Evolutionary conservation across 2,888 invertebrate species (phyloP).

Genomic region (Lypha dubia): DNA sequence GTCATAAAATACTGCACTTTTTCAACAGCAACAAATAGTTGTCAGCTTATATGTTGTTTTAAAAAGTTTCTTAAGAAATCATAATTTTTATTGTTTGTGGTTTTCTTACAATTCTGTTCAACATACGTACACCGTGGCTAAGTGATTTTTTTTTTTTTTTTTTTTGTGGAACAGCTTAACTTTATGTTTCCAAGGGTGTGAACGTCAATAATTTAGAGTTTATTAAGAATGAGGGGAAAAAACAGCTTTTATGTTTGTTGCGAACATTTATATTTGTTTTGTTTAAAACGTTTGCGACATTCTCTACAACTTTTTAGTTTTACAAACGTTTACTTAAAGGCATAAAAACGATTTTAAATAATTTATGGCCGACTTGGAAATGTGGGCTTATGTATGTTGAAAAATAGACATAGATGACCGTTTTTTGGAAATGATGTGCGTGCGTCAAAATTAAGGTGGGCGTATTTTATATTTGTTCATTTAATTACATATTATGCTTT

Average conservation of each 20-base stretch:
- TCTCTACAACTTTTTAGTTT: neutral
- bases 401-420: constrained; percentile 8
- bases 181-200: constrained; percentile 26
- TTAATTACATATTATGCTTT: constrained; percentile 3
- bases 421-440: constrained; percentile 31
- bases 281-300: neutral
- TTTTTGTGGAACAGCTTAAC: neutral
- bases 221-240: constrained; percentile 2
- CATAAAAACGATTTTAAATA: constrained; percentile 18
- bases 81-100: constrained; percentile 10
- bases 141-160: neutral
- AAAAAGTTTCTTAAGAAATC: neutral
- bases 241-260: neutral
- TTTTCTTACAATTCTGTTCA: neutral
- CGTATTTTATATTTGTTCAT: neutral
- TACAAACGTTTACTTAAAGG: constrained; percentile 2
- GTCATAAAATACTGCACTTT: constrained; percentile 25
- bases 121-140: neutral
- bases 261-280: constrained; percentile 3
- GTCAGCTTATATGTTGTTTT: constrained; percentile 21
- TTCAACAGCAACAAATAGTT: constrained; percentile 11
- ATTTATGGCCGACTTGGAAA: constrained; percentile 24
- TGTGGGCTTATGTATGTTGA: constrained; percentile 29
- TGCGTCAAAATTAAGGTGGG: constrained; percentile 30
- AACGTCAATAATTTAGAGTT: constrained; percentile 30